Conservation (phyloP, 2,113 vertebrate genomes). For the Oncorhynchus kisutch region DNA sequence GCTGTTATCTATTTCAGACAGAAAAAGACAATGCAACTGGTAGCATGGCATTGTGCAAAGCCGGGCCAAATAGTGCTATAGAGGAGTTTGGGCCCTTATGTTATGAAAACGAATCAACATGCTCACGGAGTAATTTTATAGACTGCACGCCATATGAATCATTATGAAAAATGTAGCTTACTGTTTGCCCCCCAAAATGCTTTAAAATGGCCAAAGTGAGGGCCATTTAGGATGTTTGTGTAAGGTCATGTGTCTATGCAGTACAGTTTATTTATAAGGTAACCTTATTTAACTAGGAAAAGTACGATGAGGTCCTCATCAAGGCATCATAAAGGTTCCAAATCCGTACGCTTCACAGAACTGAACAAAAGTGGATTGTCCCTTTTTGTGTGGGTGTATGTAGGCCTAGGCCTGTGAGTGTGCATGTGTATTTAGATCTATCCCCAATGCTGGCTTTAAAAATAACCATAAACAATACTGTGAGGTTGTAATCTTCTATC, state of each 20-base stretch:
- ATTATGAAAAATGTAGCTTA: no score
- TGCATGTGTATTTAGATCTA: neutral
- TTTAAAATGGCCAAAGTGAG: no score
- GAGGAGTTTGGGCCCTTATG: no score
- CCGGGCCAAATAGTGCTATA: no score
- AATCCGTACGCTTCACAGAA: neutral
- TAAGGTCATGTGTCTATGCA: no score
- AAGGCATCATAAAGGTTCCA: neutral
- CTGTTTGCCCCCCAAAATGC: no score
- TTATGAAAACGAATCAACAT: no score
- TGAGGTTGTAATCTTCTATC: neutral
- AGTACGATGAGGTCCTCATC: neutral
- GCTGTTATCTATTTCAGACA: neutral
- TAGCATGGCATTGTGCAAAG: neutral
- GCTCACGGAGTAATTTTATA: no score
- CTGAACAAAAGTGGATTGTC: neutral
- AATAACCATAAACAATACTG: neutral
- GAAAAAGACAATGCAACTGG: neutral
- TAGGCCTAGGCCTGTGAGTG: neutral
- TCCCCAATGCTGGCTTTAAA: neutral
- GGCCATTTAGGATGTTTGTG: no score
- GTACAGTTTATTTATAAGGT: no score
- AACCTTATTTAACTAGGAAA: no score
- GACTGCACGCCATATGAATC: no score
- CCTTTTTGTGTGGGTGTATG: neutral